Conservation (phyloP, 2,113 vertebrate genomes). For the Pionites leucogaster region DNA sequence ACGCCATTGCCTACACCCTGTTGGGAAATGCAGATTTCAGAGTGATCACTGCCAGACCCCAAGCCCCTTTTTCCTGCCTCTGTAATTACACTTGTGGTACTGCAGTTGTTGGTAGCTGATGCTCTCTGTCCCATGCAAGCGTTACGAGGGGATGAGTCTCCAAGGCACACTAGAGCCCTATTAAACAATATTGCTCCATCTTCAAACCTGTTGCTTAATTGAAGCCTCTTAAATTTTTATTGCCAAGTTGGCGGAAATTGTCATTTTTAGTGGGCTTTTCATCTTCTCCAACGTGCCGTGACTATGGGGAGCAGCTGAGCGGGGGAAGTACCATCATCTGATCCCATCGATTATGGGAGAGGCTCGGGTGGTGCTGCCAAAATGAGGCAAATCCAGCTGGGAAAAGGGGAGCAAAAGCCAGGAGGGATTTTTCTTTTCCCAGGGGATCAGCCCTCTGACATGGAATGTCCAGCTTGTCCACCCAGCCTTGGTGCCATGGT, state of each 20-base stretch:
- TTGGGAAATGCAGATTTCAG: background rate
- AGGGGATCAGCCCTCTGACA: background rate
- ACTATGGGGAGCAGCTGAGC: background rate
- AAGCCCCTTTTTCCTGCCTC: background rate
- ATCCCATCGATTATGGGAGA: background rate
- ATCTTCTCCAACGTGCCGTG: background rate
- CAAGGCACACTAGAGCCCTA: background rate
- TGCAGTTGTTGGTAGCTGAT: background rate
- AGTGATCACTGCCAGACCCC: background rate
- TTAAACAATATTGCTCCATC: conserved; percentile 9
- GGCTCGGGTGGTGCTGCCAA: background rate
- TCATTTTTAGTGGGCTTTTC: background rate
- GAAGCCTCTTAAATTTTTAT: conserved; percentile 47
- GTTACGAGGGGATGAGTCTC: background rate
- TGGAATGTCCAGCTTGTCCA: rapidly evolving
- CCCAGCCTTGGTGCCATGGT: background rate
- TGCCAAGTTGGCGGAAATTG: conserved; percentile 34
- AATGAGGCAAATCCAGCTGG: background rate
- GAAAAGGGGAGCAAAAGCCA: background rate
- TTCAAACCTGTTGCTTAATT: conserved; percentile 28
- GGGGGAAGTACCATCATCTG: background rate
- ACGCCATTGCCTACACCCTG: background rate
- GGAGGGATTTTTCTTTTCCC: background rate
- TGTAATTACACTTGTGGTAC: background rate
- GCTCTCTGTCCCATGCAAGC: background rate